Base-by-base conservation (phyloP, 2,888 invertebrate species). In the Hirtodrosophila trivittata region DNA sequence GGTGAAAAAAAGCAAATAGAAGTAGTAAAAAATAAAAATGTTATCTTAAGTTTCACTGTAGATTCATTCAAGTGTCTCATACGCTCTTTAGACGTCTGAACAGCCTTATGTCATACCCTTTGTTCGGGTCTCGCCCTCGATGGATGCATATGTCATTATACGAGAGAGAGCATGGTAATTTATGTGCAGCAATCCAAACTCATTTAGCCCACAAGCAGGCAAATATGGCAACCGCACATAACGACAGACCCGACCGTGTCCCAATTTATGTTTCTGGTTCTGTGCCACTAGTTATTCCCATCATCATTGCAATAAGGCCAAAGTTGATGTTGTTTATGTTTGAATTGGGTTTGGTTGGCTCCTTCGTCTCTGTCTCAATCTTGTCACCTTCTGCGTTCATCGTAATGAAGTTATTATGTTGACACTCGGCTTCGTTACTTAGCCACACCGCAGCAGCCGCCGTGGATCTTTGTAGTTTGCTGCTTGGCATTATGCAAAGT, bases 391-490 rank as follows among this genome's bases (percentile, higher is more conserved):
- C 26, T 30, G 25, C 30, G 42, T 16, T 67, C 37, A 26, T 39
- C 62, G 49, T 69, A 86, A 86, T 86, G 77, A 87, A 84, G 82
- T 87, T 87, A 85, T 87, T 82, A 71, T 85, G 87, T 87, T 85
- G 83, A 86, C 87, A 84, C 75, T 82, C 68, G 73, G 66, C 68
- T 74, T 78, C 51, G 64, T 81, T 66, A 69, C 66, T 69, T 77
- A 67, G 51, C 55, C 45, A 39, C 56, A 62, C 63, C 66, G 47
- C 59, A 70, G 33, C 55, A 50, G 21, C 39, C 55, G 12, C 47
- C 72, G 65, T 77, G 60, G 57, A 80, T 83, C 64, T 71, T 74
- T 65, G 51, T 64, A 74, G 64, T 78, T 77, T 41, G 70, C 52
- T 52, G 57, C 46, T 60, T 62, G 35, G 49, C 38, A 51, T 66